phyloP scores from a whole-genome alignment of 2,113 vertebrate species.

The Tamias sibiricus region DNA sequence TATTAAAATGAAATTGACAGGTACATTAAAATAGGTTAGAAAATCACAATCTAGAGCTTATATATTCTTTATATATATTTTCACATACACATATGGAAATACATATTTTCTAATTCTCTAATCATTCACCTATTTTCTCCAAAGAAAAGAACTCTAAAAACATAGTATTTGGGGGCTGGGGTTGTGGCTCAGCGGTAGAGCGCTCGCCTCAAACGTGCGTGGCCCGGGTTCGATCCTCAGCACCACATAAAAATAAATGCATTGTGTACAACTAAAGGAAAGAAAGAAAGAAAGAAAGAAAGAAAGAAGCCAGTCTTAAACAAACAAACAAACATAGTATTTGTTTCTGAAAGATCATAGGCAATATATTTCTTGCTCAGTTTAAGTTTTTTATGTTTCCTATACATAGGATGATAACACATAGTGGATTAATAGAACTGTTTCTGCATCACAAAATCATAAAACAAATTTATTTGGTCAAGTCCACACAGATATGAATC shows the following conservation, averaged over 20 bases:
- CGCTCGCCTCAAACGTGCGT: too few relatives aligned
- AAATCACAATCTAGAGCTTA: neutral
- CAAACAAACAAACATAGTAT: neutral
- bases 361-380: too few relatives aligned
- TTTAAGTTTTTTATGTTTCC: too few relatives aligned
- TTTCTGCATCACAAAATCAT: neutral
- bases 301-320: too few relatives aligned
- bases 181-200: too few relatives aligned
- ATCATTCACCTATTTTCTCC: neutral
- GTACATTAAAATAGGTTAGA: neutral
- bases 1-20: neutral
- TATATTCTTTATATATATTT: neutral
- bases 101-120: neutral
- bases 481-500: neutral
- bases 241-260: too few relatives aligned
- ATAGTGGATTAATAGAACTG: neutral
- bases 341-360: too few relatives aligned
- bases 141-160: neutral
- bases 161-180: neutral
- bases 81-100: neutral
- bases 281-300: too few relatives aligned
- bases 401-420: too few relatives aligned
- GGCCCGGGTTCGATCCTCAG: too few relatives aligned
- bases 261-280: too few relatives aligned
- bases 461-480: constrained; percentile 1